Evolutionary conservation across 2,888 invertebrate genomes (phyloP).

Genomic region (Macaria notata): DNA sequence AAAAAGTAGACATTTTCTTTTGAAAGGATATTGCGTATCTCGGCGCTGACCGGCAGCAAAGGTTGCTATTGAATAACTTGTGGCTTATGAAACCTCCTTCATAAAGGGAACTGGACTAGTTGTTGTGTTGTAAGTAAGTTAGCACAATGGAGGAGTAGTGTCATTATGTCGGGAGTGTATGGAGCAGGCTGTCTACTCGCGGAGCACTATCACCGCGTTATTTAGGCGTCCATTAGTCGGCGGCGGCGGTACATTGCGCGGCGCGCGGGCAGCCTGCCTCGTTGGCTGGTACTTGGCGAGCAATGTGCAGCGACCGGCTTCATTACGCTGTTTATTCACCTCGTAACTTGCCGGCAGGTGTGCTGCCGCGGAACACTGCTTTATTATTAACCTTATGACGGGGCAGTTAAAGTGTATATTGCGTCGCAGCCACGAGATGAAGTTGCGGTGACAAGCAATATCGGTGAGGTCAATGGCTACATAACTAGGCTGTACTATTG

Average conservation of each 20-base stretch:
- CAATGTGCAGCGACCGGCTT: slow-evolving; percentile 26
- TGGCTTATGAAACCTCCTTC: not conserved
- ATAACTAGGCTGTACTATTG: too few species aligned
- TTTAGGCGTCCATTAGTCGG: not conserved
- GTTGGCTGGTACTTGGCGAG: slow-evolving; percentile 17
- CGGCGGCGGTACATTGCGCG: slow-evolving; percentile 11
- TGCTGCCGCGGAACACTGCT: slow-evolving; percentile 4
- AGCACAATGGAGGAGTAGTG: too few species aligned
- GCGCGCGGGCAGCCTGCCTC: slow-evolving; percentile 23
- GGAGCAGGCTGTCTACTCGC: not conserved
- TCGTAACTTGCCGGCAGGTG: slow-evolving; percentile 25
- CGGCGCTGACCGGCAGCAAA: slow-evolving; percentile 13
- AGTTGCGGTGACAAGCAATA: too few species aligned
- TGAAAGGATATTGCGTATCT: slow-evolving; percentile 13
- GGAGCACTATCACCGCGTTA: slow-evolving; percentile 1
- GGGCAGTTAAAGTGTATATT: slow-evolving; percentile 20
- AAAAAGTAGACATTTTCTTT: slow-evolving; percentile 6
- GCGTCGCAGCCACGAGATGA: slow-evolving; percentile 1
- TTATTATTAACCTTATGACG: slow-evolving; percentile 18
- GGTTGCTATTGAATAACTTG: slow-evolving; percentile 6
- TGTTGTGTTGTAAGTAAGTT: too few species aligned
- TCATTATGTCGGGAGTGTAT: not conserved
- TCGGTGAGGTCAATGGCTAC: too few species aligned
- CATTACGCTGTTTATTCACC: slow-evolving; percentile 29
- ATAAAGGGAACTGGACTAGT: too few species aligned